Evolutionary conservation across 2,797 vertebrate species (phyloP), one percentile per base, ranked within the genome.

Genomic region (Chaenodraco wilsoni): DNA sequence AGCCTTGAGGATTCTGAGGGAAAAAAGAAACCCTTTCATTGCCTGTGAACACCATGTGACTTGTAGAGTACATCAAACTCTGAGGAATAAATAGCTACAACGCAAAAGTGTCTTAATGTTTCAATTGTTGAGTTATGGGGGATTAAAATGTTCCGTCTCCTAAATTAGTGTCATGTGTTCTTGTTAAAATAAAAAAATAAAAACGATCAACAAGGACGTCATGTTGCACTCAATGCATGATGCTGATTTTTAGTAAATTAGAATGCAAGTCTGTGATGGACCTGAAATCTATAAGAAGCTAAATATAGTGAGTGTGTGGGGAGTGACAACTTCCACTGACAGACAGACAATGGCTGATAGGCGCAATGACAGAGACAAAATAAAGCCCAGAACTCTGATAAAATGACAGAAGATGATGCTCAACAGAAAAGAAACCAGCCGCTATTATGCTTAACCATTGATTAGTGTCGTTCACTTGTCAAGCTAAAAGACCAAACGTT

Each of bases 221-320:
- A 1, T 31, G 41, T 27, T 27, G 9, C 58, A 15, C 0, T 45
- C 16, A n/a, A 17, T 9, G 9, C 46, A 54, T 46, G n/a, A 13
- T 57, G 15, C n/a, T 2, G 1, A 21, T 33, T 13, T 43, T 19
- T 63, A 27, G 41, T 27, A 27, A n/a, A 62, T 23, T 67, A n/a
- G 64, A 48, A 59, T 55, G 11, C 7, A 56, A 17, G 16, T 48
- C 23, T 55, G 49, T 71, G 65, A 44, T 19, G 21, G 44, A 51
- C 9, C 7, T 65, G 62, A 68, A 40, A 56, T 49, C 11, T 64
- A 51, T 15, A 23, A 54, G 31, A 40, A 33, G 43, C 69, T 69
- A 64, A 69, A 45, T 64, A 54, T 64, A 56, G 16, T 15, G 43
- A 21, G 56, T 55, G 65, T 37, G 3, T 37, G 33, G 33, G 33